Percentiles rank a stretch among this genome's conserved stretches.
These are phyloP conservation scores for Phrynocephalus versicolor DNA, from an alignment of 2,113 vertebrate genomes.

Conservation along the genomic window DNA sequence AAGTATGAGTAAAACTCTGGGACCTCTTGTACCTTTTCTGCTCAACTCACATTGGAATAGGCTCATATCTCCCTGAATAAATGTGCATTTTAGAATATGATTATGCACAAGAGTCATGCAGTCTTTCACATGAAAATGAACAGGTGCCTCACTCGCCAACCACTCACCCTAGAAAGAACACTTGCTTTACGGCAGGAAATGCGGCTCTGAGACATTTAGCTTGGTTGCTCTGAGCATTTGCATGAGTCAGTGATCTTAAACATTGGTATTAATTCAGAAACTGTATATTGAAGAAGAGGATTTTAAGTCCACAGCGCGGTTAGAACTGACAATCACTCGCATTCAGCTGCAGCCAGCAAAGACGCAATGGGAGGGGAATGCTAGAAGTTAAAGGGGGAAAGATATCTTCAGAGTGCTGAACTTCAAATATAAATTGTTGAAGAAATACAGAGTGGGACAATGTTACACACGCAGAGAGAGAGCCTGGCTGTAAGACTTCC, in stretches of 20 bases:
- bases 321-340: conserved; percentile 45
- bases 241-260: conserved; percentile 56
- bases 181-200: conserved; percentile 46
- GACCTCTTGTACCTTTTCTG: neutral
- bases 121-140: conserved; percentile 22
- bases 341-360: conserved; percentile 10
- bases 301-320: conserved; percentile 55
- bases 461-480: conserved; percentile 2
- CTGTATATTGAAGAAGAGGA: conserved; percentile 35
- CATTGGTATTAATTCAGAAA: conserved; percentile 57
- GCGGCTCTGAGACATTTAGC: conserved; percentile 41
- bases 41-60: neutral
- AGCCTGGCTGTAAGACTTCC: conserved; percentile 1
- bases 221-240: conserved; percentile 55
- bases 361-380: neutral
- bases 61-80: neutral
- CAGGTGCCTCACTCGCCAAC: neutral
- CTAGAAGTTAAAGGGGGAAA: conserved; percentile 35
- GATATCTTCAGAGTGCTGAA: conserved; percentile 46
- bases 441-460: neutral
- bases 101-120: conserved; percentile 28
- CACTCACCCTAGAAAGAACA: neutral
- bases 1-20: no score
- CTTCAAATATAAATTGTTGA: conserved; percentile 34
- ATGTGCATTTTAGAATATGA: neutral